A percentile compares a stretch with the other conserved stretches of the same genome.
These are phyloP conservation scores for Psylliodes chrysocephalus DNA, from an alignment of 2,888 invertebrate species.

Conservation along the genomic window DNA sequence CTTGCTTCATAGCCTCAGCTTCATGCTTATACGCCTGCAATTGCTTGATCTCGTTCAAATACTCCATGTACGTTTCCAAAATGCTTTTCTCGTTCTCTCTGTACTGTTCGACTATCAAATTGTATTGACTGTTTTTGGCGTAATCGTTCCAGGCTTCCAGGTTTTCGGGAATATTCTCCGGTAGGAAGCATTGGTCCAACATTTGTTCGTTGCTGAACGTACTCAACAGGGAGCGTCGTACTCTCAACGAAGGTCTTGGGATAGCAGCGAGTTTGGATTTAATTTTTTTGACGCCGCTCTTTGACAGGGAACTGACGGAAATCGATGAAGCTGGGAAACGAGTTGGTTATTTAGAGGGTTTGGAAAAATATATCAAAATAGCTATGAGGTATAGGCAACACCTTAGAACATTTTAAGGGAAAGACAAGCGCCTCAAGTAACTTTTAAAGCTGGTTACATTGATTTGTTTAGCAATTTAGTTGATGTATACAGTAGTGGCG, in stretches of 20 bases:
- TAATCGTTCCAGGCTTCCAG: conserved; percentile 44
- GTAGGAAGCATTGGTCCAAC: conserved; percentile 23
- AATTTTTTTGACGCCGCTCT: background rate
- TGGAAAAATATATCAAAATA: no score
- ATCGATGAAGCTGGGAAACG: no score
- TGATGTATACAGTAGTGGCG: no score
- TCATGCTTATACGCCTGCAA: conserved; percentile 35
- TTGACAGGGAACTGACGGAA: no score
- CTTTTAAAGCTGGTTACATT: no score
- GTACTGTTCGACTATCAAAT: conserved; percentile 39
- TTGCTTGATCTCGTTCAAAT: conserved; percentile 39
- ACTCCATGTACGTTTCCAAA: conserved; percentile 29
- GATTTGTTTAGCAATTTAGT: no score
- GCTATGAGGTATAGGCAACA: no score
- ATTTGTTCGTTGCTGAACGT: background rate
- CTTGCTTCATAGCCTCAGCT: conserved; percentile 40
- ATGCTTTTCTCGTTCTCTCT: conserved; percentile 44
- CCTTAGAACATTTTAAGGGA: no score
- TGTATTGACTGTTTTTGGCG: conserved; percentile 31
- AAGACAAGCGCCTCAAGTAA: no score
- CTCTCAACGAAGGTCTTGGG: background rate
- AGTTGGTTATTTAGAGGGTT: no score
- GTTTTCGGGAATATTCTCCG: conserved; percentile 44
- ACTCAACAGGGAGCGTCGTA: conserved; percentile 1
- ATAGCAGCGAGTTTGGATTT: background rate